Percentiles rank a stretch among this genome's conserved stretches.
These are phyloP conservation scores for Caenorhabditis uteleia DNA, from an alignment of 2,888 invertebrate species.

Conservation along the genomic window DNA sequence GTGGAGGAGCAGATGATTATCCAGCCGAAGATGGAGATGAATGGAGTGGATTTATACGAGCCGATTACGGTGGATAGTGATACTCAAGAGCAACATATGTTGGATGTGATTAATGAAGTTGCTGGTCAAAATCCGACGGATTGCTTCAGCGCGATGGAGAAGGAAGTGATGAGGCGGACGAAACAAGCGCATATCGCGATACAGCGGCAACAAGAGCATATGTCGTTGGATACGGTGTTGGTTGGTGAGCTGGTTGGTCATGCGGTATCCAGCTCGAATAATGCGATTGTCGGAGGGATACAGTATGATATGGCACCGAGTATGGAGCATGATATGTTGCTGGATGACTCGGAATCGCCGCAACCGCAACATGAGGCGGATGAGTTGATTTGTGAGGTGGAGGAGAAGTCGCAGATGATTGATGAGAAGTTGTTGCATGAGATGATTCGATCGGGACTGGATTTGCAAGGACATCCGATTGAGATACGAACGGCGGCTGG, in stretches of 20 bases:
- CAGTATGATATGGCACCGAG: conserved; percentile 15
- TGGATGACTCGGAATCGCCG: not conserved
- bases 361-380: conserved; percentile 1
- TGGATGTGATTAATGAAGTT: conserved; percentile 17
- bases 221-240: not conserved
- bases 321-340: conserved; percentile 4
- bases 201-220: conserved; percentile 13
- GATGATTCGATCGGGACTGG: conserved; percentile 40
- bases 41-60: not conserved
- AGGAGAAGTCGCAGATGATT: conserved; percentile 16
- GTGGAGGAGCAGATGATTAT: not conserved
- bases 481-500: conserved; percentile 42
- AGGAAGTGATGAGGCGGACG: conserved; percentile 44
- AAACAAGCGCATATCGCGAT: conserved; percentile 23
- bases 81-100: conserved; percentile 11
- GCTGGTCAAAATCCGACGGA: too few relatives aligned
- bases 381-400: not conserved
- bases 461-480: conserved; percentile 37
- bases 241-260: conserved; percentile 3
- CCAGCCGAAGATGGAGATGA: not conserved
- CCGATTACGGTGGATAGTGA: not conserved
- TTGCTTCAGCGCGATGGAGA: conserved; percentile 41
- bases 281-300: conserved; percentile 7
- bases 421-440: conserved; percentile 40
- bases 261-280: not conserved